phyloP scores from a whole-genome alignment of 2,888 invertebrate species.

The Drosophila kambysellisi region DNA sequence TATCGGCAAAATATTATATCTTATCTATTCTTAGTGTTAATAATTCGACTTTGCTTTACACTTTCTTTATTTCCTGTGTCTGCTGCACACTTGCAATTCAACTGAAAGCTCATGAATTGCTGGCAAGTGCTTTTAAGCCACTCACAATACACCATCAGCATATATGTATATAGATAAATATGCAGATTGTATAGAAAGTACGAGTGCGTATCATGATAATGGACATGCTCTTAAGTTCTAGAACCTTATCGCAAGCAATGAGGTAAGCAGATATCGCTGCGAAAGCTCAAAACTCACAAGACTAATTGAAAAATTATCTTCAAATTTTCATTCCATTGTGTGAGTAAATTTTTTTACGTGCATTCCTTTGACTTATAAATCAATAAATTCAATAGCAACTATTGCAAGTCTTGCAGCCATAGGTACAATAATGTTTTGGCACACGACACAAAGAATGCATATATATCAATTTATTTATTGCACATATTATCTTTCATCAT shows the following conservation, averaged over 20 bases:
- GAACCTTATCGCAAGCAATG: not conserved
- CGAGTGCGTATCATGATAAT: no score
- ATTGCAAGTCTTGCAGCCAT: not conserved
- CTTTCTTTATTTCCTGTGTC: no score
- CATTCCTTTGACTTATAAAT: not conserved
- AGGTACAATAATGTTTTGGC: not conserved
- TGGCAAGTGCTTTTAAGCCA: not conserved
- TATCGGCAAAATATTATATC: not conserved
- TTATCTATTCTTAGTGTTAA: no score
- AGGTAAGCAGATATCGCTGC: not conserved
- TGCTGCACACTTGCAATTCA: not conserved
- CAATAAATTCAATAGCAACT: not conserved
- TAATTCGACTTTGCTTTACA: no score
- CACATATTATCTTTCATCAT: no score
- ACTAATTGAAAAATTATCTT: not conserved
- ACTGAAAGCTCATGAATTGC: not conserved
- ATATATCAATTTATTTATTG: no score
- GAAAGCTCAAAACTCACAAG: not conserved
- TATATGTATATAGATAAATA: not conserved
- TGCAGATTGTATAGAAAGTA: no score
- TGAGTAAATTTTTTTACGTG: not conserved
- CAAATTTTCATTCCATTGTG: no score
- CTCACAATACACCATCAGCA: no score
- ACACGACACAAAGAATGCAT: not conserved
- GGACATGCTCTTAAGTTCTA: no score